phyloP scores from a whole-genome alignment of 64 coral and sea anemone genomes.

The Pocillopora verrucosa region DNA sequence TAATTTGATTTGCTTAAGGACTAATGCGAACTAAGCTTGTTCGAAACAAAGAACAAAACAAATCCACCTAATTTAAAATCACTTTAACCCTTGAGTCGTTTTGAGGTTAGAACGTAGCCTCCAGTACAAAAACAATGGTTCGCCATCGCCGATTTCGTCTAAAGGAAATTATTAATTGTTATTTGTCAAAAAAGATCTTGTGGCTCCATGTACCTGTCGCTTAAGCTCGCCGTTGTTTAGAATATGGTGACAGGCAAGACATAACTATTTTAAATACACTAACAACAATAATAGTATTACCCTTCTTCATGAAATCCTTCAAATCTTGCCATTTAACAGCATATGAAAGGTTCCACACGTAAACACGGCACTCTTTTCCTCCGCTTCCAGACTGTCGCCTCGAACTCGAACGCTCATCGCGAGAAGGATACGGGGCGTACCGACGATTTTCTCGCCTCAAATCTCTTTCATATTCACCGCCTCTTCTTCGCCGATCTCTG shows the following conservation, averaged over 20 bases:
- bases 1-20: background rate
- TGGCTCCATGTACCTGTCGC: too few species aligned
- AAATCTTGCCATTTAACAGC: conserved; percentile 89
- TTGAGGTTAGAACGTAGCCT: too few species aligned
- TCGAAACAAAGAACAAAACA: background rate
- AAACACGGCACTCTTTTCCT: conserved; percentile 74
- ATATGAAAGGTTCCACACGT: conserved; percentile 89
- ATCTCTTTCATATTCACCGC: conserved; percentile 85
- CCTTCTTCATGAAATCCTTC: conserved; percentile 94
- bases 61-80: background rate
- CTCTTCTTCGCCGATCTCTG: conserved; percentile 73
- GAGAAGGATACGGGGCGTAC: conserved; percentile 75
- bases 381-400: conserved; percentile 50
- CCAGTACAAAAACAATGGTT: too few species aligned
- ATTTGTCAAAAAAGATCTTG: too few species aligned
- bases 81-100: too few species aligned
- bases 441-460: conserved; percentile 58
- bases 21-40: background rate
- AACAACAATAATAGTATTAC: conserved; percentile 9
- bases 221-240: too few species aligned
- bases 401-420: conserved; percentile 44
- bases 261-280: background rate
- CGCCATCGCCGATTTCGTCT: too few species aligned
- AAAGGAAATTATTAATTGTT: too few species aligned
- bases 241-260: too few species aligned